These are phyloP conservation scores for Nematostella vectensis DNA, from an alignment of 92 coral and sea anemone genomes.

Conservation along the genomic window DNA sequence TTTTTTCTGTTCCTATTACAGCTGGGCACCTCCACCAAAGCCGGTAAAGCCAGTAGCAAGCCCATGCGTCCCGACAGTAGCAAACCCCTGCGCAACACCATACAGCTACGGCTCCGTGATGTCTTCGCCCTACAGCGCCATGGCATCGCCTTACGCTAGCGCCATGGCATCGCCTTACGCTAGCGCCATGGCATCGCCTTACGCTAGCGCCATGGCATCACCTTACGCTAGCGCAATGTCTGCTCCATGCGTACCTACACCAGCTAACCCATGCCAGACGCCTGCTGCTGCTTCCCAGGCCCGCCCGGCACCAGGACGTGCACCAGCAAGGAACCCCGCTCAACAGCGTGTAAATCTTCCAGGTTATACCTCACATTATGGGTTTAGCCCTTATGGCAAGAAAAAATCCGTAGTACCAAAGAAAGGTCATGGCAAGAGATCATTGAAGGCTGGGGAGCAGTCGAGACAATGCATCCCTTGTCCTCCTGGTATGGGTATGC, in stretches of 20 bases:
- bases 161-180: not conserved
- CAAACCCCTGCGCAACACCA: slow-evolving; percentile 14
- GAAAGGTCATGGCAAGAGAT: too few species aligned
- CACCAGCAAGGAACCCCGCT: slow-evolving; percentile 9
- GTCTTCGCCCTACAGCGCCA: slow-evolving; percentile 12
- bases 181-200: too few species aligned
- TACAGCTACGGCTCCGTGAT: not conserved
- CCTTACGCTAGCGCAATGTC: not conserved
- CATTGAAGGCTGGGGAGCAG: too few species aligned
- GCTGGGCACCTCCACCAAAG: slow-evolving; percentile 17
- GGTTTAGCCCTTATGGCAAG: slow-evolving; percentile 18
- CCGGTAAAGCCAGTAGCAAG: slow-evolving; percentile 5
- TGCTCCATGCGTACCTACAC: slow-evolving; percentile 42
- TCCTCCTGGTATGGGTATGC: slow-evolving; percentile 24
- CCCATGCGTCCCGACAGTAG: not conserved
- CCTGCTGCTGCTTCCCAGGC: slow-evolving; percentile 23
- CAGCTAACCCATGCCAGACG: slow-evolving; percentile 23
- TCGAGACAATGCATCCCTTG: too few species aligned
- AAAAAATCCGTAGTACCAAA: slow-evolving; percentile 29
- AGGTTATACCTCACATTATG: too few species aligned
- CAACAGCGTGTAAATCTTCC: slow-evolving; percentile 27
- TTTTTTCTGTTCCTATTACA: not conserved
- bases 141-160: not conserved
- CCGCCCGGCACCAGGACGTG: slow-evolving; percentile 25
- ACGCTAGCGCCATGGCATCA: not conserved